Percentiles rank a stretch among this genome's conserved stretches.
Conservation (phyloP, 2,888 invertebrate genomes). For the Rugalucina vietnamica region DNA sequence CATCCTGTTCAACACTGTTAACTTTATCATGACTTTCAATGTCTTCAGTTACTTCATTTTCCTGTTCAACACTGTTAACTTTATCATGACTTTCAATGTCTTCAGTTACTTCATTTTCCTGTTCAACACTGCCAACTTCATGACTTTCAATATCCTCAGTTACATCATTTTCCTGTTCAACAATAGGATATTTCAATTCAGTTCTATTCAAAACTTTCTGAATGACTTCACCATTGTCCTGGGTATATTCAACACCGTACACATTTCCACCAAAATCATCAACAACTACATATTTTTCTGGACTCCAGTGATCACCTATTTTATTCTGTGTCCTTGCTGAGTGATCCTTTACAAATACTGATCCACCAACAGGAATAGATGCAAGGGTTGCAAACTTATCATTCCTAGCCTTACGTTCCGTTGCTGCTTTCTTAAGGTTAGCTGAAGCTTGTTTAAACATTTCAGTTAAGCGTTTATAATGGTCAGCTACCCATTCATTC, state of each 20-base stretch:
- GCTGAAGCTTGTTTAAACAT: neutral
- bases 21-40: neutral
- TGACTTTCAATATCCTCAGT: neutral
- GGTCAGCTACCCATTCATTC: neutral
- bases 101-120: neutral
- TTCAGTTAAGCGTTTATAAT: constrained; percentile 1
- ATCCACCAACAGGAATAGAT: neutral
- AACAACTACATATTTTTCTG: neutral
- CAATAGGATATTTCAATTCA: neutral
- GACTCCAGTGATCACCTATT: neutral
- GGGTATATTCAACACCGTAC: neutral
- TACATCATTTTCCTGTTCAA: neutral
- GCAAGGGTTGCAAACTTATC: neutral
- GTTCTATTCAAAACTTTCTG: neutral
- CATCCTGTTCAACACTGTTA: neutral
- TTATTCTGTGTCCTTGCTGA: neutral
- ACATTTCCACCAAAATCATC: neutral
- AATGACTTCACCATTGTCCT: neutral
- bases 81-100: neutral
- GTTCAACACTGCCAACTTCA: neutral
- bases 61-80: neutral
- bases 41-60: neutral
- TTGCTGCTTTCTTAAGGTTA: neutral
- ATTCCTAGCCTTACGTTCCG: neutral
- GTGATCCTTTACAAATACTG: neutral